Evolutionary conservation across 2,888 invertebrate genomes (phyloP).

Genomic region (Rotaria socialis): DNA sequence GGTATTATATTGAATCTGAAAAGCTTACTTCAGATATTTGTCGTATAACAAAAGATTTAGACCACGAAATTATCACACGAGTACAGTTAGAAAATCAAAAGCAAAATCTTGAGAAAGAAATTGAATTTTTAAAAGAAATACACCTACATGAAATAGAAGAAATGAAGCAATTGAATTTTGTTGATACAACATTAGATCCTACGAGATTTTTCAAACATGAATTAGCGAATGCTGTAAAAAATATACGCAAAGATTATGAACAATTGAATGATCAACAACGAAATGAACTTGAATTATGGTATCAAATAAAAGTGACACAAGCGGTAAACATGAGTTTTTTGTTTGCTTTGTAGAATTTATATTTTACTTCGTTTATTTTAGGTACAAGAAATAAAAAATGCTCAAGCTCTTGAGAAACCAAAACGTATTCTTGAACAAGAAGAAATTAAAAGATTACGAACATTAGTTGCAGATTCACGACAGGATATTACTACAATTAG

Average conservation of each 20-base stretch:
- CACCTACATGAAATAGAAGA: conserved; percentile 57
- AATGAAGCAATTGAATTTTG: conserved; percentile 7
- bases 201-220: conserved; percentile 64
- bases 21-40: conserved; percentile 37
- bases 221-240: conserved; percentile 61
- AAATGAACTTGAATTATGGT: conserved; percentile 62
- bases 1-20: conserved; percentile 40
- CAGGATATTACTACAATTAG: conserved; percentile 33
- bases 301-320: conserved; percentile 55
- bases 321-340: neutral
- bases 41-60: conserved; percentile 53
- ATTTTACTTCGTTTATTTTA: neutral
- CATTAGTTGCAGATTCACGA: conserved; percentile 36
- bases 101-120: conserved; percentile 61
- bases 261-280: conserved; percentile 59
- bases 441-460: conserved; percentile 40
- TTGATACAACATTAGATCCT: conserved; percentile 61
- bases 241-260: conserved; percentile 63
- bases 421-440: conserved; percentile 37
- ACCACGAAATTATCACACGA: conserved; percentile 61
- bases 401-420: neutral
- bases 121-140: conserved; percentile 61
- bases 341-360: neutral
- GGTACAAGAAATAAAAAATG: conserved; percentile 40
- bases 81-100: conserved; percentile 62